phyloP scores from a whole-genome alignment of 2,888 invertebrate species.

The Campoplex capitator region DNA sequence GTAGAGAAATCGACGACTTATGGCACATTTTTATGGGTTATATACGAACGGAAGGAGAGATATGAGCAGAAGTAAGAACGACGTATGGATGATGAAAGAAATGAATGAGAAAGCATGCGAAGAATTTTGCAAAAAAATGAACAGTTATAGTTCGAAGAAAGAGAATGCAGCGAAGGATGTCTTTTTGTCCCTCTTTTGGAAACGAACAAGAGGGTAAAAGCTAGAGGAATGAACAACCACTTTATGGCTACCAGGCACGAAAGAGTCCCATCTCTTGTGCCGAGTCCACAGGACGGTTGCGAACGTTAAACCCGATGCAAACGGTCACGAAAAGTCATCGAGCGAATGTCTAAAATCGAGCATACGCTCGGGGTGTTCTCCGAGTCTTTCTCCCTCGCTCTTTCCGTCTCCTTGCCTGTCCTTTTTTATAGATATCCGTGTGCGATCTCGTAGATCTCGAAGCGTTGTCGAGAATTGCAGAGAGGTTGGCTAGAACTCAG shows the following conservation, averaged over 20 bases:
- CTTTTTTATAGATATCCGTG: constrained; percentile 6
- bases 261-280: constrained; percentile 67
- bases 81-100: constrained; percentile 6
- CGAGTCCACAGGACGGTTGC: constrained; percentile 1
- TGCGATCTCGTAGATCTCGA: constrained; percentile 47
- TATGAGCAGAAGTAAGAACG: not conserved
- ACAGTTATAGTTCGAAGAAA: constrained; percentile 30
- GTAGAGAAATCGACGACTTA: constrained; percentile 28
- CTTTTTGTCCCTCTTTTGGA: constrained; percentile 34
- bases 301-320: constrained; percentile 25
- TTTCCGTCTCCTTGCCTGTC: not conserved
- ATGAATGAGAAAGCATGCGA: constrained; percentile 40
- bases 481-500: constrained; percentile 14
- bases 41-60: constrained; percentile 27
- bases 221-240: constrained; percentile 68
- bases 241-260: constrained; percentile 70
- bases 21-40: constrained; percentile 22
- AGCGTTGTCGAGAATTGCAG: not conserved
- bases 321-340: constrained; percentile 54
- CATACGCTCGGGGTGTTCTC: constrained; percentile 5
- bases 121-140: constrained; percentile 34
- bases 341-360: constrained; percentile 6
- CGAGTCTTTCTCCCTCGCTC: not conserved
- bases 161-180: constrained; percentile 42
- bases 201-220: constrained; percentile 49